Conservation (phyloP, 2,113 vertebrate species). For the Prolemur simus region DNA sequence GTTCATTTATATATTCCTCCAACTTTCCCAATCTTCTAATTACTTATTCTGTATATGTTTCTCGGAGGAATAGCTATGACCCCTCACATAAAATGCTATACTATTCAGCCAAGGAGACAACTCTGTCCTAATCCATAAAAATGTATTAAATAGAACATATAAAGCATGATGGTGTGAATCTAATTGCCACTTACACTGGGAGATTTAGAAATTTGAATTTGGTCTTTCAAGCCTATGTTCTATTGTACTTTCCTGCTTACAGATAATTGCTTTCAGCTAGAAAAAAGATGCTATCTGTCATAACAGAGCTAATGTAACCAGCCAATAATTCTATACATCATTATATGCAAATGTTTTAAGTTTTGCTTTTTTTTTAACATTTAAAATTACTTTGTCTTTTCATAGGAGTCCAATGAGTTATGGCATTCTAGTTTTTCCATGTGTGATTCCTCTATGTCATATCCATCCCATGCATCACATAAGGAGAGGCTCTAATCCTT, state of each 20-base stretch:
- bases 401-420: not conserved
- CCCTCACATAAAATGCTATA: conserved; percentile 37
- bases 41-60: not conserved
- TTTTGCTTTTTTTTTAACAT: not conserved
- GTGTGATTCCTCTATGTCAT: not conserved
- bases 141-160: conserved; percentile 46
- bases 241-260: conserved; percentile 25
- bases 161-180: conserved; percentile 56
- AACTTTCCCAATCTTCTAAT: not conserved
- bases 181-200: conserved; percentile 49
- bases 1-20: not conserved
- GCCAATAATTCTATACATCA: conserved; percentile 5
- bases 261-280: conserved; percentile 48
- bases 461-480: not conserved
- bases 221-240: conserved; percentile 51
- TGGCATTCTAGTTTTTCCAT: not conserved
- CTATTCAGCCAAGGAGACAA: conserved; percentile 48
- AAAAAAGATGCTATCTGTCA: conserved; percentile 1
- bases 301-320: conserved; percentile 12
- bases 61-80: conserved; percentile 39
- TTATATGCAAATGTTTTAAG: not conserved
- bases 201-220: conserved; percentile 65
- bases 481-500: not conserved
- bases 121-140: conserved; percentile 63
- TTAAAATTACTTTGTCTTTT: conserved; percentile 39